Evolutionary conservation across 2,888 invertebrate genomes (phyloP), one percentile per base, ranked within the genome.

Genomic region (Invenusta paracnida): DNA sequence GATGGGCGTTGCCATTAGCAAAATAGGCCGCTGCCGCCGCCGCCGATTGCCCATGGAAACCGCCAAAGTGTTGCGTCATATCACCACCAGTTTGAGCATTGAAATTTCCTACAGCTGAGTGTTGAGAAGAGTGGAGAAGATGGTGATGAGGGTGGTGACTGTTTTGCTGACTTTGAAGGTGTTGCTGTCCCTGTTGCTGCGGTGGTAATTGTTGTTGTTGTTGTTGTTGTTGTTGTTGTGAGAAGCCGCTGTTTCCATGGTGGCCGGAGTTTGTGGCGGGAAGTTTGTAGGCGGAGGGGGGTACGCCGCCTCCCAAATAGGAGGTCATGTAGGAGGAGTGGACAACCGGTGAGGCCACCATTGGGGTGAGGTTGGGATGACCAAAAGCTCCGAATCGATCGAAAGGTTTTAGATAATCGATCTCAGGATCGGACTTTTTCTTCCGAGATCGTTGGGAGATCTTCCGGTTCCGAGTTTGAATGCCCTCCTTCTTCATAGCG

Each of bases 401-500:
- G 25, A 79, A 85, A 0, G 85, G 29, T 81, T 85, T 85, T 17
- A 84, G 79, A 27, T 29, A 81, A 81, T 85, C 85, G 13, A 81
- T 81, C 29, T 81, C 85, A 2, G 73, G 2, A 28, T 85, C 85
- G 2, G 86, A 87, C 27, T 81, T 30, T 23, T 82, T 81, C 11
- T 66, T 27, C 73, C 87, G 87, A 2, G 29, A 28, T 81, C 87
- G 87, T 29, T 86, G 87, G 0, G 88, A 87, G n/a, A 87, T 83
- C 91, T 96, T 96, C 85, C 97, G 93, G 90, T 97, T 97, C 88
- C 97, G 93, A n/a, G 96, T 96, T 88, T 97, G 97, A 89, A 98
- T 97, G 79, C 96, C 97, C 91, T 97, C 97, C 89, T 97, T 95
- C 89, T 96, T 94, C 97, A 98, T 98, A 85, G 96, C 94, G 89